Percentiles rank a stretch among this genome's conserved stretches.
These are phyloP conservation scores for Papilio demoleus DNA, from an alignment of 2,888 invertebrate species.

Conservation along the genomic window DNA sequence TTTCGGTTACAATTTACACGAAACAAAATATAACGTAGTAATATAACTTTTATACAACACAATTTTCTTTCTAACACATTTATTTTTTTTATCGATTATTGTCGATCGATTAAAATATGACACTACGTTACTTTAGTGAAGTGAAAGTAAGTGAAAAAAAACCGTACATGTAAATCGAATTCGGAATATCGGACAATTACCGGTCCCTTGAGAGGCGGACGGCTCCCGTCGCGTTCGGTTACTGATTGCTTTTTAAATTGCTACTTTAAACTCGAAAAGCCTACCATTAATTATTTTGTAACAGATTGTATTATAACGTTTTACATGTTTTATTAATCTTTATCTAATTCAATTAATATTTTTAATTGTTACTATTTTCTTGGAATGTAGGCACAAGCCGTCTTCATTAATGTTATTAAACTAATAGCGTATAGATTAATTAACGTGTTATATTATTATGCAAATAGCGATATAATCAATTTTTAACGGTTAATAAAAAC, in stretches of 20 bases:
- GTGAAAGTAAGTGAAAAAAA: conserved; percentile 68
- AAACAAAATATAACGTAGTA: conserved; percentile 45
- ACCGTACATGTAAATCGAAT: conserved; percentile 66
- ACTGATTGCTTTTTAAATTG: conserved; percentile 79
- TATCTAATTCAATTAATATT: conserved; percentile 40
- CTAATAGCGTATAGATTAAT: conserved; percentile 33
- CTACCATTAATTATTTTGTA: conserved; percentile 36
- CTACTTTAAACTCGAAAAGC: conserved; percentile 46
- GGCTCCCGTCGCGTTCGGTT: conserved; percentile 66
- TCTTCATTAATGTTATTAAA: conserved; percentile 30
- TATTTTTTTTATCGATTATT: conserved; percentile 1
- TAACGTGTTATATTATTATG: conserved; percentile 50
- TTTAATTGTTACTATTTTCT: conserved; percentile 31
- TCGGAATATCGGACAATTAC: conserved; percentile 69
- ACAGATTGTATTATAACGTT: conserved; percentile 32
- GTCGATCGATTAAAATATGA: conserved; percentile 25
- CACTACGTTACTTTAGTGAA: conserved; percentile 23
- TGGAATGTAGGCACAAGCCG: conserved; percentile 3
- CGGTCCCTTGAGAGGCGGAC: conserved; percentile 73
- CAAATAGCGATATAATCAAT: conserved; percentile 68
- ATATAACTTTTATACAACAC: conserved; percentile 13
- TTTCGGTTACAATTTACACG: conserved; percentile 67
- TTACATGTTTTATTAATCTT: conserved; percentile 23
- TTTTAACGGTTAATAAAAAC: conserved; percentile 60
- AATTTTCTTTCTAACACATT: conserved; percentile 35